These are phyloP conservation scores for Oncorhynchus gorbuscha DNA, from an alignment of 2,113 vertebrate species.

Conservation along the genomic window DNA sequence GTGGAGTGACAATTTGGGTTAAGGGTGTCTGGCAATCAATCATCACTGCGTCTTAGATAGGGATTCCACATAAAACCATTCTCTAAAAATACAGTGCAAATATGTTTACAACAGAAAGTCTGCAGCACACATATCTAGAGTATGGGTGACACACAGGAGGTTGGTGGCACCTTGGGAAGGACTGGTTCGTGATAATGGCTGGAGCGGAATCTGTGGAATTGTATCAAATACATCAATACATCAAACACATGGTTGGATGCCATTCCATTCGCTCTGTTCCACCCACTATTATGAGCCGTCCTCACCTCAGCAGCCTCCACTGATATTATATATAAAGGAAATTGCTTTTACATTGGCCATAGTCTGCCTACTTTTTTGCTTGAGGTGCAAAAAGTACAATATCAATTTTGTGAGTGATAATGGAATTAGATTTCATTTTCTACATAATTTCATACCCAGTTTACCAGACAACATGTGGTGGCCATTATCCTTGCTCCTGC, in stretches of 20 bases:
- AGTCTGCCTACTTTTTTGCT: not conserved
- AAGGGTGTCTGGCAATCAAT: constrained; percentile 7
- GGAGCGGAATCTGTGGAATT: no score
- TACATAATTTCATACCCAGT: no score
- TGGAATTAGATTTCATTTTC: no score
- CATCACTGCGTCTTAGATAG: not conserved
- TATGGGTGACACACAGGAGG: not conserved
- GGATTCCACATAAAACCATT: constrained; percentile 18
- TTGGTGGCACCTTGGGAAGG: no score
- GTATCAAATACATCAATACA: no score
- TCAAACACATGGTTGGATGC: no score
- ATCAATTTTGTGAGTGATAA: no score
- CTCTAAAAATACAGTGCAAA: not conserved
- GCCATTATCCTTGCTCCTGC: not conserved
- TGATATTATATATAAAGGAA: not conserved
- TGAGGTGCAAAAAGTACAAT: not conserved
- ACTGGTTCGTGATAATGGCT: no score
- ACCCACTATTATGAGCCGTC: no score
- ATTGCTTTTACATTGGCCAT: not conserved
- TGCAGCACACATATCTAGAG: not conserved
- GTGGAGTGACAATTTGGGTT: constrained; percentile 11
- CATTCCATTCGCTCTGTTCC: no score
- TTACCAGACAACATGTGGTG: not conserved
- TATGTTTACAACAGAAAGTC: not conserved
- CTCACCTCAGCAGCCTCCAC: not conserved